A percentile compares a stretch with the other conserved stretches of the same genome.
phyloP scores from a whole-genome alignment of 2,888 invertebrate species.

The Antheraea yamamai region DNA sequence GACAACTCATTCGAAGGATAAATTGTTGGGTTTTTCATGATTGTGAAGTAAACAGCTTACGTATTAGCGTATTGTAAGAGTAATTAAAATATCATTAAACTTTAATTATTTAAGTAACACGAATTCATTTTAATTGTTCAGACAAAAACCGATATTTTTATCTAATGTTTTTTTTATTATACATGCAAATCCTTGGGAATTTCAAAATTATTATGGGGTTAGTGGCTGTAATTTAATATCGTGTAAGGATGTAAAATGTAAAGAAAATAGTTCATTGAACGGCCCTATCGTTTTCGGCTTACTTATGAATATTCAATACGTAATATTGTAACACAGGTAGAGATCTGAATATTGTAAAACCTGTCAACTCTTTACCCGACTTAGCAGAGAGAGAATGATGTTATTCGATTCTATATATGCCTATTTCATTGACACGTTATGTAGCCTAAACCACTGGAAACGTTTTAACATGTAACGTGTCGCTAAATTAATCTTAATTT shows the following conservation, averaged over 20 bases:
- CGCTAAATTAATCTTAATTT: too few species aligned
- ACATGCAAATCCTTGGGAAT: neutral
- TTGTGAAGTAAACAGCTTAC: neutral
- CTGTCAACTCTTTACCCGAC: too few species aligned
- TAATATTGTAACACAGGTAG: too few species aligned
- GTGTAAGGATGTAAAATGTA: neutral
- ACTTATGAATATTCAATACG: neutral
- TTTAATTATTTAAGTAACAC: neutral
- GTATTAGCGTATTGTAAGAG: neutral
- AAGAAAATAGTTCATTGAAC: neutral
- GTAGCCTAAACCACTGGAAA: too few species aligned
- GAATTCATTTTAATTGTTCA: neutral
- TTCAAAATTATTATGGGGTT: neutral
- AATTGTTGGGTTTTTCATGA: neutral
- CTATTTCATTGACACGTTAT: too few species aligned
- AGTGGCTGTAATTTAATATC: neutral
- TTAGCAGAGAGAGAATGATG: too few species aligned
- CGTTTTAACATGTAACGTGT: too few species aligned
- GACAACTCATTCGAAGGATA: neutral
- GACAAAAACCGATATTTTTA: neutral
- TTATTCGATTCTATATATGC: too few species aligned
- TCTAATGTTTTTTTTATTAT: neutral
- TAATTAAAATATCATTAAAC: neutral
- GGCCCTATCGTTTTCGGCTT: neutral
- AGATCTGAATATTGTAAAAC: too few species aligned